phyloP scores from a whole-genome alignment of 2,113 vertebrate genomes.

The Notarius quadriscutis region DNA sequence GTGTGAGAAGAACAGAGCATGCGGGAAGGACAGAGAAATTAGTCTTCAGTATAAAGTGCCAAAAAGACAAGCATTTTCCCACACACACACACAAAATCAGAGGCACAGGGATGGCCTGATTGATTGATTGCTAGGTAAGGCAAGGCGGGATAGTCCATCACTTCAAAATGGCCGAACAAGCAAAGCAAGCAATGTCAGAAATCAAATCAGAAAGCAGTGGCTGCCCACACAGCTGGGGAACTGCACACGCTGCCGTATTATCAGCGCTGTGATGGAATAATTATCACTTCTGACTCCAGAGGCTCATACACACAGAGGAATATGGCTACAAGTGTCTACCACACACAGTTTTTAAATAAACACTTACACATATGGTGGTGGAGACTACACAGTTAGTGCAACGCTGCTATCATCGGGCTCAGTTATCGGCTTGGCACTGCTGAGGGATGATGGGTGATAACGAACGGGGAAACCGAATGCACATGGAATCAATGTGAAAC shows the following conservation, averaged over 20 bases:
- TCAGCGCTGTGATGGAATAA: slow-evolving; percentile 17
- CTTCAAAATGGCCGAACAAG: neutral
- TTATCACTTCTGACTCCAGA: slow-evolving; percentile 15
- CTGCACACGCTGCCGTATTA: neutral
- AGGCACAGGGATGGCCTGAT: slow-evolving; percentile 32
- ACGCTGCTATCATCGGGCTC: slow-evolving; percentile 59
- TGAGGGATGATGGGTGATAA: neutral
- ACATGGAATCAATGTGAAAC: neutral
- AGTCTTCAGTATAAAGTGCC: neutral
- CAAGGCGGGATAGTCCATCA: neutral
- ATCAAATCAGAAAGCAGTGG: neutral
- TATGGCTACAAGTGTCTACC: slow-evolving; percentile 39
- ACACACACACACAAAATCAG: slow-evolving; percentile 4
- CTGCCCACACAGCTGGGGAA: neutral
- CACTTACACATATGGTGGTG: slow-evolving; percentile 29
- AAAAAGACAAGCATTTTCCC: slow-evolving; percentile 19
- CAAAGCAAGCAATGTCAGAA: slow-evolving; percentile 1
- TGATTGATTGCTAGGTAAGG: slow-evolving; percentile 31
- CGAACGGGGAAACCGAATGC: neutral
- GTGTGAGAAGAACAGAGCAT: neutral
- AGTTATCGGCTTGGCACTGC: slow-evolving; percentile 68
- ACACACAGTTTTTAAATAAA: slow-evolving; percentile 35
- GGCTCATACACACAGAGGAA: slow-evolving; percentile 9
- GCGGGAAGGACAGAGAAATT: slow-evolving; percentile 7
- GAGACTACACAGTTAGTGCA: slow-evolving; percentile 59